Percentiles rank a stretch among this genome's conserved stretches.
Evolutionary conservation across 2,888 invertebrate species (phyloP).

Genomic region (Andrena haemorrhoa): DNA sequence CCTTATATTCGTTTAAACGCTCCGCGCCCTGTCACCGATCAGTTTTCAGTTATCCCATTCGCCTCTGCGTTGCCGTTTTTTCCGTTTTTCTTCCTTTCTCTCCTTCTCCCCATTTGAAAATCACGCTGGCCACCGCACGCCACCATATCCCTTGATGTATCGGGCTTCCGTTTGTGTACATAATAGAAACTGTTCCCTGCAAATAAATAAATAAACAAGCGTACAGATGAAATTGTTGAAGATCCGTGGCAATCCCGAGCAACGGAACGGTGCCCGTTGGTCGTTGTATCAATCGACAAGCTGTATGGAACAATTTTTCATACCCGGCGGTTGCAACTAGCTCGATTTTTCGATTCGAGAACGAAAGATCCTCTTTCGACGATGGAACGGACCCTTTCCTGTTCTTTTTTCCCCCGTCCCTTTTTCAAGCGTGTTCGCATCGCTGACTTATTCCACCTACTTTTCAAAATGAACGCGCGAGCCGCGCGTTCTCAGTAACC

Average conservation of each 20-base stretch:
- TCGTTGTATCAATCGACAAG: not conserved
- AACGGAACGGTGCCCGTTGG: not conserved
- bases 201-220: too few species aligned
- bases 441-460: conserved; percentile 64
- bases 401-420: not conserved
- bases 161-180: too few species aligned
- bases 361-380: conserved; percentile 15
- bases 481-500: conserved; percentile 50
- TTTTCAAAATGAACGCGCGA: conserved; percentile 67
- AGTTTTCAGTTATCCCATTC: too few species aligned
- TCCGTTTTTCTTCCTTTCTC: not conserved
- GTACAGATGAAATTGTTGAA: too few species aligned
- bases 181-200: too few species aligned
- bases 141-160: too few species aligned
- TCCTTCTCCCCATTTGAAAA: too few species aligned
- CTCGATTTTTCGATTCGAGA: not conserved
- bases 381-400: conserved; percentile 28
- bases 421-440: conserved; percentile 33
- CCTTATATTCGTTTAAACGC: too few species aligned
- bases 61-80: not conserved
- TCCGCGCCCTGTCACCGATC: too few species aligned
- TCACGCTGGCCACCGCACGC: too few species aligned
- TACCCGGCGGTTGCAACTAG: not conserved
- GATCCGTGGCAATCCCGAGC: too few species aligned
- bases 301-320: not conserved